A percentile compares a stretch with the other conserved stretches of the same genome.
Evolutionary conservation across 1,140 invertebrate genomes (phyloP).

Genomic region (Pogonognathellus flavescens): DNA sequence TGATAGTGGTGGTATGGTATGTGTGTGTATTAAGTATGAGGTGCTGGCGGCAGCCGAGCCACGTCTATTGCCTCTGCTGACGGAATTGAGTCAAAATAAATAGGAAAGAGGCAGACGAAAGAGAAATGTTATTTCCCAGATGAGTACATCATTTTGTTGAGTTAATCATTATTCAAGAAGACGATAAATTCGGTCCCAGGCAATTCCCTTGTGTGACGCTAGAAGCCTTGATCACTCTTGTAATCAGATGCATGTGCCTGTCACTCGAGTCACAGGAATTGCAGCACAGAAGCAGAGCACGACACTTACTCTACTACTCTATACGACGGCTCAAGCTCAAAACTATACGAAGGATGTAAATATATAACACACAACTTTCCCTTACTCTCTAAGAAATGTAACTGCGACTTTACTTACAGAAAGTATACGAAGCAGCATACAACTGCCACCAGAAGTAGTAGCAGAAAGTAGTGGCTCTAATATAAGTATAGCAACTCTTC

Average conservation of each 20-base stretch:
- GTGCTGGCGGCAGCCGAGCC: conserved; percentile 35
- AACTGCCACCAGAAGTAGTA: no score
- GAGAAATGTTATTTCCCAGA: conserved; percentile 66
- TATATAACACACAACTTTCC: no score
- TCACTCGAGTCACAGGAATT: conserved; percentile 59
- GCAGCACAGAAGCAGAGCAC: conserved; percentile 42
- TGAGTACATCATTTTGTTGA: conserved; percentile 66
- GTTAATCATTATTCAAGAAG: conserved; percentile 67
- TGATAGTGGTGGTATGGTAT: neutral
- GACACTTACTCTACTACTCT: conserved; percentile 5
- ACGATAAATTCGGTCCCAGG: conserved; percentile 64
- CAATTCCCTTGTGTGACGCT: conserved; percentile 62
- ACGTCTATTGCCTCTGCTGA: conserved; percentile 52
- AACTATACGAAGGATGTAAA: no score
- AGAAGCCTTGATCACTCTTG: conserved; percentile 65
- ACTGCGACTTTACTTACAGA: neutral
- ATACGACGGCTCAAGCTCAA: no score
- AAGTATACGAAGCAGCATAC: no score
- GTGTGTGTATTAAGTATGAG: conserved; percentile 46
- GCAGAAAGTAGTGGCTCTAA: no score
- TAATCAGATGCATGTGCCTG: conserved; percentile 65
- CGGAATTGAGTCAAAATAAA: conserved; percentile 61
- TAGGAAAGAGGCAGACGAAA: conserved; percentile 61
- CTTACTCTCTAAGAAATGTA: neutral
- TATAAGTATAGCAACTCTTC: no score